These are phyloP conservation scores for Hyles euphorbiae DNA, from an alignment of 1,140 invertebrate species.

Conservation along the genomic window DNA sequence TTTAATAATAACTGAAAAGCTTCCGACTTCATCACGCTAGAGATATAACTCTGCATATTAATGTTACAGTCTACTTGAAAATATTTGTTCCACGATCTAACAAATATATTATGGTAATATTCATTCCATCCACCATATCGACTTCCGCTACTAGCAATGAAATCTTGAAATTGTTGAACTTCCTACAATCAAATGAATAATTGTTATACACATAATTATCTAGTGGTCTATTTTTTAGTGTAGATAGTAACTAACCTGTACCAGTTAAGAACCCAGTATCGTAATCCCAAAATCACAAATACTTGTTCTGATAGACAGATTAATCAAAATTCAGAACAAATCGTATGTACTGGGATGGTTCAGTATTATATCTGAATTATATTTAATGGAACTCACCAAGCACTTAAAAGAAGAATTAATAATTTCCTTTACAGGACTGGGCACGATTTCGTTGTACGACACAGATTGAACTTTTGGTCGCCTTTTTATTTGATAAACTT, in stretches of 20 bases:
- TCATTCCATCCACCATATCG: constrained; percentile 72
- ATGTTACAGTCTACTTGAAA: constrained; percentile 27
- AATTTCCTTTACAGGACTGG: constrained; percentile 48
- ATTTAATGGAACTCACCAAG: constrained; percentile 31
- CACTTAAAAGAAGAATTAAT: constrained; percentile 55
- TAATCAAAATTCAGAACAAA: too few relatives aligned
- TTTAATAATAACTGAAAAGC: constrained; percentile 7
- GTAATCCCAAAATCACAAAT: too few relatives aligned
- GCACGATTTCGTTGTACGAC: constrained; percentile 42
- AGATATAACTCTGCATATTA: constrained; percentile 1
- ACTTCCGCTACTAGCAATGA: constrained; percentile 56
- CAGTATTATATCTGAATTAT: too few relatives aligned
- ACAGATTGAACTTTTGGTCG: constrained; percentile 24
- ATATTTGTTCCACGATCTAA: constrained; percentile 63
- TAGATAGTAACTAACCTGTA: too few relatives aligned
- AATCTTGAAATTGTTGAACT: constrained; percentile 70
- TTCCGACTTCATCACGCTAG: not conserved
- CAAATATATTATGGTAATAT: constrained; percentile 72
- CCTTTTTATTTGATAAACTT: constrained; percentile 16
- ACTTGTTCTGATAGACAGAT: too few relatives aligned
- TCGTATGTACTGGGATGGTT: too few relatives aligned
- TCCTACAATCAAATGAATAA: constrained; percentile 41
- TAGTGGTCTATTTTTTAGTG: too few relatives aligned
- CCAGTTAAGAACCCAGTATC: too few relatives aligned
- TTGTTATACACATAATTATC: too few relatives aligned